Base-by-base conservation (phyloP, 2,113 vertebrate genomes). In the Scatophagus argus region DNA sequence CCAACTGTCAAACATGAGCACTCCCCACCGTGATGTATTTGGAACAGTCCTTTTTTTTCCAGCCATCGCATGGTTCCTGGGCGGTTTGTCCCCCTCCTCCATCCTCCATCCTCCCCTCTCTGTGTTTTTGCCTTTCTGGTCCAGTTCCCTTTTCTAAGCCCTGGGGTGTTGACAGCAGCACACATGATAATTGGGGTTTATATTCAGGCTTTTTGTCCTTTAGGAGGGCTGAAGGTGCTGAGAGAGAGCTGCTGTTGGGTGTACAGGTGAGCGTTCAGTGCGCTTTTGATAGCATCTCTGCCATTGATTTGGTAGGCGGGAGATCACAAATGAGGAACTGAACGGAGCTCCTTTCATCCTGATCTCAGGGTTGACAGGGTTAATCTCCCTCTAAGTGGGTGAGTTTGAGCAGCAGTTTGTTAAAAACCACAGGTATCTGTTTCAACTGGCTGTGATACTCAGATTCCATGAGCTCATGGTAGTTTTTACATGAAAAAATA, bases 121-220 rank as follows among this genome's bases (percentile, higher is more conserved):
- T 55, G 67, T 77, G 60, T 63, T 79, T 84, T 71, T 60, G 69
- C 79, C 82, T 82, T 90, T 89, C 88, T 89, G 79, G 86, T 90
- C 87, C 86, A 91, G 82, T 85, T 92, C 86, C 77, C 86, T 82
- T 88, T 82, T 59, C 71, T 77, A 47, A 72, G 77, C 83, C 84
- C 83, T 64, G 52, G 72, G 83, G 87, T 90, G 89, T 85, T 90
- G 89, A 91, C 87, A 89, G 76, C 78, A 81, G 81, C 74, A 56
- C 46, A 75, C 82, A 52, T 77, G 83, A 89, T 82, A 80, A 69
- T 74, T 63, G 72, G 72, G 79, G 74, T 79, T 77, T 65, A 81
- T 64, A 21, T 74, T 21, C 72, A 25, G 59, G 56, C 66, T 60
- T 65, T 70, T 21, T 54, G 2, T 19, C 27, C 11, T 32, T 27